Evolutionary conservation across 2,888 invertebrate genomes (phyloP).

Genomic region (Eumerus sabulonum): DNA sequence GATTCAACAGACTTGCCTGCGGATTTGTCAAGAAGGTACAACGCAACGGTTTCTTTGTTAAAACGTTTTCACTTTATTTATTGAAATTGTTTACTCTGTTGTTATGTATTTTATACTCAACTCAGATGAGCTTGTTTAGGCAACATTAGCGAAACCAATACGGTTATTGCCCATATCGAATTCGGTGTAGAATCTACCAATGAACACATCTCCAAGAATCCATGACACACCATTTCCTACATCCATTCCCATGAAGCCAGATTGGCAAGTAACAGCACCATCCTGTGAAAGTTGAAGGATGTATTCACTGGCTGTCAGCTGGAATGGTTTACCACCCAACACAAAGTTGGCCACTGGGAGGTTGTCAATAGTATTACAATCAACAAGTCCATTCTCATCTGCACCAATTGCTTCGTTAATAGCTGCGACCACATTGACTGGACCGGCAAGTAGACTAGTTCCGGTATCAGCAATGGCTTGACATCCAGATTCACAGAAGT

Average conservation of each 20-base stretch:
- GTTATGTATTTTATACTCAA: no score
- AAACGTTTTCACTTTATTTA: no score
- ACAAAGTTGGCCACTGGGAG: slow-evolving; percentile 90
- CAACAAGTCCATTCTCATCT: slow-evolving; percentile 90
- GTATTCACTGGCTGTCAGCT: slow-evolving; percentile 96
- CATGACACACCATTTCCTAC: slow-evolving; percentile 97
- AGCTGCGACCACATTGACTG: slow-evolving; percentile 86
- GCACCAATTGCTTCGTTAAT: slow-evolving; percentile 92
- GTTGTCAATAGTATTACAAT: slow-evolving; percentile 87
- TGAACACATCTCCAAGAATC: slow-evolving; percentile 99
- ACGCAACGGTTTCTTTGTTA: no score
- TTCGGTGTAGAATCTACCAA: slow-evolving; percentile 97
- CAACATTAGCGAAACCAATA: slow-evolving; percentile 91
- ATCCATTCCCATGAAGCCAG: slow-evolving; percentile 98
- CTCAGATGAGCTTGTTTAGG: no score
- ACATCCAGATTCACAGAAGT: slow-evolving; percentile 90
- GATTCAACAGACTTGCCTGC: no score
- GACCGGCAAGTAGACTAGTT: slow-evolving; percentile 98
- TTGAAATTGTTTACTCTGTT: no score
- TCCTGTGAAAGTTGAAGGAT: slow-evolving; percentile 89
- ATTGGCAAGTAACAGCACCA: slow-evolving; percentile 93
- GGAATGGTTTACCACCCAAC: slow-evolving; percentile 87
- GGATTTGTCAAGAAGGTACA: no score
- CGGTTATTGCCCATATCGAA: slow-evolving; percentile 94
- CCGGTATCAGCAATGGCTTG: slow-evolving; percentile 97